A percentile compares a stretch with the other conserved stretches of the same genome.
These are phyloP conservation scores for Scomber colias DNA, from an alignment of 2,113 vertebrate genomes.

Conservation along the genomic window DNA sequence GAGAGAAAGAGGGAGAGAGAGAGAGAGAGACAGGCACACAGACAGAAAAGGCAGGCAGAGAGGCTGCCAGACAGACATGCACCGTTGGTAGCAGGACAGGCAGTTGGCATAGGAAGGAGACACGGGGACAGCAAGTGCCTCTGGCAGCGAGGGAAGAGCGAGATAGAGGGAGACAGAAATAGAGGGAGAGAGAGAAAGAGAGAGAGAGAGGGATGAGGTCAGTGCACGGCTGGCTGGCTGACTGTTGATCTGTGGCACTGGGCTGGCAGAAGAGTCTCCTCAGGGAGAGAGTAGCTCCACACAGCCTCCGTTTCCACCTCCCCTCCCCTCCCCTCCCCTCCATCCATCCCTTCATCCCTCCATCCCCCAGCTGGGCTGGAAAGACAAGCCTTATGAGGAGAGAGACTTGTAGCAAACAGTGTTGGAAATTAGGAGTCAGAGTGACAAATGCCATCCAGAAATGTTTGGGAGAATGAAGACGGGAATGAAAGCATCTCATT, in stretches of 20 bases:
- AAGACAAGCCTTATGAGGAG: conserved; percentile 46
- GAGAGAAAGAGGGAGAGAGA: conserved; percentile 33
- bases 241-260: conserved; percentile 83
- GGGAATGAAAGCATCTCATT: neutral
- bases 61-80: conserved; percentile 78
- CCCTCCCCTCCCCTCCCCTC: conserved; percentile 23
- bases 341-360: conserved; percentile 45
- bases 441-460: neutral
- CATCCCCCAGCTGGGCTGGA: conserved; percentile 57
- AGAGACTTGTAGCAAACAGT: conserved; percentile 41
- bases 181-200: conserved; percentile 49
- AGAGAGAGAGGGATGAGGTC: conserved; percentile 72
- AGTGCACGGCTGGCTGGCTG: conserved; percentile 82
- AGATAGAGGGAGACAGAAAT: conserved; percentile 72
- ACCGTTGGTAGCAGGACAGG: conserved; percentile 75
- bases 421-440: conserved; percentile 13
- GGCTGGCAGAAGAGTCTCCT: conserved; percentile 80
- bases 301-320: conserved; percentile 63
- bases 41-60: conserved; percentile 41
- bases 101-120: conserved; percentile 77
- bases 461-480: neutral
- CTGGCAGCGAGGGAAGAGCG: conserved; percentile 68
- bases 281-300: conserved; percentile 71
- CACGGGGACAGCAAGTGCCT: conserved; percentile 78
- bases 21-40: conserved; percentile 48